phyloP scores from a whole-genome alignment of 2,797 vertebrate species.

The Pyrocephalus nanus region DNA sequence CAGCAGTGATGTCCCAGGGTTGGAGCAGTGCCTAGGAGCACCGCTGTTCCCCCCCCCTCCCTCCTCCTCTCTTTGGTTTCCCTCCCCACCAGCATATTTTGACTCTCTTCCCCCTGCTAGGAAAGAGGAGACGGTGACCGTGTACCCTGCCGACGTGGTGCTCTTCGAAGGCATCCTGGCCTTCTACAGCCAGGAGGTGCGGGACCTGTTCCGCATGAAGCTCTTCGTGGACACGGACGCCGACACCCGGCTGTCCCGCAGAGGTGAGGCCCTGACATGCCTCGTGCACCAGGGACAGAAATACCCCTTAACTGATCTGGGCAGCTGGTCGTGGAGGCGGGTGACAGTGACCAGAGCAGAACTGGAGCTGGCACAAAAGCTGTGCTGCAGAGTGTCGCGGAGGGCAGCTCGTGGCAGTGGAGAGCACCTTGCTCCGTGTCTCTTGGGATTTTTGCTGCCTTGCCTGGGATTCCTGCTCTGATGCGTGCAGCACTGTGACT shows the following conservation, averaged over 20 bases:
- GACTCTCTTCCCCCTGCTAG: slow-evolving; percentile 67
- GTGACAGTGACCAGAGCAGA: background rate
- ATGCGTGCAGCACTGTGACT: background rate
- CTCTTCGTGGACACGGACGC: slow-evolving; percentile 97
- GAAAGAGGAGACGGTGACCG: slow-evolving; percentile 92
- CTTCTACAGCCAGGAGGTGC: slow-evolving; percentile 95
- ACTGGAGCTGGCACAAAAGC: background rate
- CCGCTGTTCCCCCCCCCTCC: background rate
- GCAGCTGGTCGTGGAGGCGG: background rate
- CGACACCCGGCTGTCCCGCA: slow-evolving; percentile 92
- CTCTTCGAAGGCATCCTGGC: slow-evolving; percentile 96
- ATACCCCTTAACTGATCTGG: background rate
- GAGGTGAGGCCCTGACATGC: slow-evolving; percentile 76
- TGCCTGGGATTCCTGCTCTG: background rate
- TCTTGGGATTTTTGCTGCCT: background rate
- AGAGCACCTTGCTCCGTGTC: background rate
- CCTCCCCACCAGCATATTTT: background rate
- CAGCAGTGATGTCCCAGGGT: slow-evolving; percentile 19
- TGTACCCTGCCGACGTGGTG: slow-evolving; percentile 96
- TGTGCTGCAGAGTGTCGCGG: background rate
- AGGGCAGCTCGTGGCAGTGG: background rate
- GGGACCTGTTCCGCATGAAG: slow-evolving; percentile 98
- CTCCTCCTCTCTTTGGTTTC: background rate
- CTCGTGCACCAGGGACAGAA: background rate
- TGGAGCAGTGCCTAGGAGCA: slow-evolving; percentile 5